phyloP scores from a whole-genome alignment of 2,888 invertebrate species.

The Tipula helvola region DNA sequence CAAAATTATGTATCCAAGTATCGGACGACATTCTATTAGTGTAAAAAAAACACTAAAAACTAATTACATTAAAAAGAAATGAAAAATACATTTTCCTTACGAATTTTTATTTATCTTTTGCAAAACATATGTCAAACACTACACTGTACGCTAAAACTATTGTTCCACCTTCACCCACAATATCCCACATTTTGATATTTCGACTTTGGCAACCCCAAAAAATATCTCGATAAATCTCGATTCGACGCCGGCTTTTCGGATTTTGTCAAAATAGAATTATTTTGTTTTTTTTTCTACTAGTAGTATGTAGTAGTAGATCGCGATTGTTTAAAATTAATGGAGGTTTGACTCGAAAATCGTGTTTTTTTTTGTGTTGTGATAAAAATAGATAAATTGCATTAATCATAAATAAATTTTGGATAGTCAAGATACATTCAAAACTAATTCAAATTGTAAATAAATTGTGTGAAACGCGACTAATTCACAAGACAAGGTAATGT shows the following conservation, averaged over 20 bases:
- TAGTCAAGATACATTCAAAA: neutral
- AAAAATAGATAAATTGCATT: neutral
- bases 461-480: neutral
- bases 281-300: neutral
- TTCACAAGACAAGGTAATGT: neutral
- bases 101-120: neutral
- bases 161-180: neutral
- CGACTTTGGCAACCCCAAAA: neutral
- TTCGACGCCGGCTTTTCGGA: neutral
- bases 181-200: neutral
- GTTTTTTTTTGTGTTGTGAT: neutral
- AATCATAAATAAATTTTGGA: neutral
- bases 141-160: neutral
- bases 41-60: neutral
- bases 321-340: neutral
- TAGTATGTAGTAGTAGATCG: neutral
- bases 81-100: neutral
- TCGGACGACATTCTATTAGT: constrained; percentile 21
- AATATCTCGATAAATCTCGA: neutral
- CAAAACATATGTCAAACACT: neutral
- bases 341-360: neutral
- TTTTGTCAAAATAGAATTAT: neutral
- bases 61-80: neutral
- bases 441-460: neutral
- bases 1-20: constrained; percentile 70